Conservation (phyloP, 1,140 invertebrate genomes). For the Drosophila ogumai region DNA sequence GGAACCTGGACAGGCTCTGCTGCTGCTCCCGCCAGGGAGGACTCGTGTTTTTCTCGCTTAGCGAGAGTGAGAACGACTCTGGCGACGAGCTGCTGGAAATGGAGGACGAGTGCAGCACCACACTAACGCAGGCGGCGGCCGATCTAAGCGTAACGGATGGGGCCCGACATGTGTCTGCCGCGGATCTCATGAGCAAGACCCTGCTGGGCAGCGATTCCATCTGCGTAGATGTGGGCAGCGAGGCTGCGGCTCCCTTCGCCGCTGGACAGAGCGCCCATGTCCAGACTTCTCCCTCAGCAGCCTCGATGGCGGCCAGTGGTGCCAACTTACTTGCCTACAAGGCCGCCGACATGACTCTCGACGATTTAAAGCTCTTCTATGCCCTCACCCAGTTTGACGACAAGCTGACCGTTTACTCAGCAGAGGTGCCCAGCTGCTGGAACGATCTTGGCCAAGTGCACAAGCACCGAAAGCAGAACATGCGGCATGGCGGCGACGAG, state of each 20-base stretch:
- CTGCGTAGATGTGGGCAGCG: conserved; percentile 53
- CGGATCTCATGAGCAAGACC: conserved; percentile 2
- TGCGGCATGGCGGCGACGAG: conserved; percentile 91
- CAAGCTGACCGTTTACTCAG: conserved; percentile 88
- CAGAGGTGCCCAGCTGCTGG: conserved; percentile 96
- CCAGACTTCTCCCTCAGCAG: conserved; percentile 65
- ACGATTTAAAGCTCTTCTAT: conserved; percentile 87
- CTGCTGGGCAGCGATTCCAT: conserved; percentile 22
- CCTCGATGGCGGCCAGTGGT: conserved; percentile 51
- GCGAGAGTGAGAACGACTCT: conserved; percentile 89
- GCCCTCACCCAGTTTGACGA: conserved; percentile 88
- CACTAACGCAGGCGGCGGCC: conserved; percentile 58
- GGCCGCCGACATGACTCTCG: conserved; percentile 85
- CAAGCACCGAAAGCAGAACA: conserved; percentile 92
- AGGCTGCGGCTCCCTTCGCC: conserved; percentile 9
- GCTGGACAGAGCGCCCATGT: conserved; percentile 42
- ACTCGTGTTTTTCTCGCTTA: conserved; percentile 92
- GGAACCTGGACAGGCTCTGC: conserved; percentile 93
- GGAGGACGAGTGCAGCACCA: conserved; percentile 86
- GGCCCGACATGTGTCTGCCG: conserved; percentile 12
- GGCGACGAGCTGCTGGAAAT: conserved; percentile 89
- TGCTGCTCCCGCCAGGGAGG: conserved; percentile 91
- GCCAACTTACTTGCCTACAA: conserved; percentile 87
- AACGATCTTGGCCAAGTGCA: conserved; percentile 95
- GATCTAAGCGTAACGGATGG: conserved; percentile 73